These are phyloP conservation scores for Elephas maximus DNA, from an alignment of 2,113 vertebrate species.

Conservation along the genomic window DNA sequence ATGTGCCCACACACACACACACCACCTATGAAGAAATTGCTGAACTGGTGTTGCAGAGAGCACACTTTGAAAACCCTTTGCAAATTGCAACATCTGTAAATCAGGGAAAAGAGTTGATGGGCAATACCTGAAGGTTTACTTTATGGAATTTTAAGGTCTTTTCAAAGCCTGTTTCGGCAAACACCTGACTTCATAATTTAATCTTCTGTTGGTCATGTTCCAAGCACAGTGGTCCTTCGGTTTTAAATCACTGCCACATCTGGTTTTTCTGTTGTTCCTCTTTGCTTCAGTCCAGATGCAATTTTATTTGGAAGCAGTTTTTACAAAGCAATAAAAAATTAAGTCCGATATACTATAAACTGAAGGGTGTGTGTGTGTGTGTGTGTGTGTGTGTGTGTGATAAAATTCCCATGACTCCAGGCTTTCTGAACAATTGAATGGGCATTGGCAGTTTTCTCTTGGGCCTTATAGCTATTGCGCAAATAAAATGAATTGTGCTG, in stretches of 20 bases:
- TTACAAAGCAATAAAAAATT: conserved; percentile 33
- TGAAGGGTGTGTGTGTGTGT: not conserved
- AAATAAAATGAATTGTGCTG: not conserved
- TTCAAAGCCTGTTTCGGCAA: not conserved
- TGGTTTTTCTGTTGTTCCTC: not conserved
- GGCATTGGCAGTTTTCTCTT: not conserved
- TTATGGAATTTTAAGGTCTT: not conserved
- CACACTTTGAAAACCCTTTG: not conserved
- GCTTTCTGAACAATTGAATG: conserved; percentile 29
- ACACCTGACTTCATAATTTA: not conserved
- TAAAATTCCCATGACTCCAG: not conserved
- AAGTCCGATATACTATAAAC: not conserved
- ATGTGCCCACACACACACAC: not conserved
- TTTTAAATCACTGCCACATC: conserved; percentile 20
- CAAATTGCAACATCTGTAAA: conserved; percentile 35
- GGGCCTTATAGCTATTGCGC: not conserved
- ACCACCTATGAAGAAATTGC: not conserved
- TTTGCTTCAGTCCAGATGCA: not conserved
- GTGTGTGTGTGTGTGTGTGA: not conserved
- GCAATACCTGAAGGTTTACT: not conserved
- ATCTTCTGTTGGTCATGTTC: not conserved
- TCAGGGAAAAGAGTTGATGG: not conserved
- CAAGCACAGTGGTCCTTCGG: not conserved
- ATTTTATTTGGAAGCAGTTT: conserved; percentile 51
- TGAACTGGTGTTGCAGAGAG: not conserved